Evolutionary conservation across 1,140 invertebrate species (phyloP).

Genomic region (Meloidogyne exigua): DNA sequence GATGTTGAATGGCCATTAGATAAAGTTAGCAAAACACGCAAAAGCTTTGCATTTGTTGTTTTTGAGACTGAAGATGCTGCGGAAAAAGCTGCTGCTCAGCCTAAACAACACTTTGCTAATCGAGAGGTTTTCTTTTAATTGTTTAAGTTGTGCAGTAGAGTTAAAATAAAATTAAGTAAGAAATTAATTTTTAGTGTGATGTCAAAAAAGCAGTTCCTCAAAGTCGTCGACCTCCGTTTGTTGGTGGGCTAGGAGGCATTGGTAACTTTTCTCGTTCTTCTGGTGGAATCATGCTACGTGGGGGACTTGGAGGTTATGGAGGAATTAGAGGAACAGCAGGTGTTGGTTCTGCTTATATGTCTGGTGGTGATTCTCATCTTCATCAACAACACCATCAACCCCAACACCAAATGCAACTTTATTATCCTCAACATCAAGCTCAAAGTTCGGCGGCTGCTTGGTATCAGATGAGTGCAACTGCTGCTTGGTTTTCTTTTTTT

Average conservation of each 20-base stretch:
- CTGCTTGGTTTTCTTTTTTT: not conserved
- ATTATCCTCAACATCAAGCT: conserved; percentile 1
- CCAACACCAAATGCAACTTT: not conserved
- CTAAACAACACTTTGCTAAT: conserved; percentile 53
- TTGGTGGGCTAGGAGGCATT: not conserved
- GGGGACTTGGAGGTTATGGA: no score
- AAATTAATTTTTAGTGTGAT: conserved; percentile 51
- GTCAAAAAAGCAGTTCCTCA: conserved; percentile 64
- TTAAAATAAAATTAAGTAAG: no score
- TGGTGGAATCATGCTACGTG: not conserved
- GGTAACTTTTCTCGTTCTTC: not conserved
- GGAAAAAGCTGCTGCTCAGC: conserved; percentile 50
- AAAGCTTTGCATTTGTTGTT: conserved; percentile 64
- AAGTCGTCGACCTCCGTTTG: conserved; percentile 13
- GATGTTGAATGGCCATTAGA: conserved; percentile 53
- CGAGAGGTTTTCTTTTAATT: conserved; percentile 45
- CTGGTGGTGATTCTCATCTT: not conserved
- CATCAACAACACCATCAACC: not conserved
- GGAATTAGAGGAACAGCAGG: no score
- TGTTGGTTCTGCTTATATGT: no score
- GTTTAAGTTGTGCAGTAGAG: no score
- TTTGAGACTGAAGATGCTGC: conserved; percentile 63
- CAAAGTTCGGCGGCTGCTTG: not conserved
- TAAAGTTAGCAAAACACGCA: conserved; percentile 56
- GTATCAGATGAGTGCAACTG: not conserved